Percentiles rank a stretch among this genome's conserved stretches.
These are phyloP conservation scores for Acinonyx jubatus DNA, from an alignment of 2,113 vertebrate species.

Conservation along the genomic window DNA sequence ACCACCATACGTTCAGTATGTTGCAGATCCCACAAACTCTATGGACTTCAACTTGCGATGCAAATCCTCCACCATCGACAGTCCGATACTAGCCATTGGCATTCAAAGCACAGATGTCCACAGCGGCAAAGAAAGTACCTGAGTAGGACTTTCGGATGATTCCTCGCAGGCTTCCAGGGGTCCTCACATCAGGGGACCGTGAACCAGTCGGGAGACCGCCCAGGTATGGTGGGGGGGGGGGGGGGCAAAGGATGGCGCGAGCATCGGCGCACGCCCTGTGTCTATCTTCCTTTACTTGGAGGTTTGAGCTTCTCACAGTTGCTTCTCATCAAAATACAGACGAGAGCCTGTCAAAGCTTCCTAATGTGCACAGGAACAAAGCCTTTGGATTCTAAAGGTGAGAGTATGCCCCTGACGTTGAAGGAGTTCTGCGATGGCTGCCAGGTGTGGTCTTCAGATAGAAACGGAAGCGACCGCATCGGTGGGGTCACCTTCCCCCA, in stretches of 20 bases:
- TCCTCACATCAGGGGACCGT: background rate
- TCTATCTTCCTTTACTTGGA: background rate
- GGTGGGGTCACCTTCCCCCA: background rate
- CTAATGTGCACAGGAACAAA: background rate
- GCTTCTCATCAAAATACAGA: background rate
- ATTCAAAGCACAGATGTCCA: background rate
- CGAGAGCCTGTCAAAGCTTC: background rate
- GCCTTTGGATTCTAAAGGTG: background rate
- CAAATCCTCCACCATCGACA: background rate
- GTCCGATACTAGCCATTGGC: background rate
- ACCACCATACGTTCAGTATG: too few relatives aligned
- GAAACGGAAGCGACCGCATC: background rate
- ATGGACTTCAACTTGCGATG: background rate
- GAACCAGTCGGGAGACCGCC: background rate
- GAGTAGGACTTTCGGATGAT: background rate
- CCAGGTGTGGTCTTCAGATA: background rate
- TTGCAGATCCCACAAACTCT: background rate
- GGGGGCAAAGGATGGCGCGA: background rate
- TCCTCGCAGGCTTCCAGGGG: background rate
- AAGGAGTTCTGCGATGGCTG: background rate
- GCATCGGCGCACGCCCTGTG: background rate
- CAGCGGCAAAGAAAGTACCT: background rate
- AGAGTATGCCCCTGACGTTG: background rate
- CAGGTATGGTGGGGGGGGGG: too few relatives aligned
- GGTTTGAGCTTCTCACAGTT: background rate